Evolutionary conservation across 2,113 vertebrate genomes (phyloP).

Genomic region (Diadophis punctatus): DNA sequence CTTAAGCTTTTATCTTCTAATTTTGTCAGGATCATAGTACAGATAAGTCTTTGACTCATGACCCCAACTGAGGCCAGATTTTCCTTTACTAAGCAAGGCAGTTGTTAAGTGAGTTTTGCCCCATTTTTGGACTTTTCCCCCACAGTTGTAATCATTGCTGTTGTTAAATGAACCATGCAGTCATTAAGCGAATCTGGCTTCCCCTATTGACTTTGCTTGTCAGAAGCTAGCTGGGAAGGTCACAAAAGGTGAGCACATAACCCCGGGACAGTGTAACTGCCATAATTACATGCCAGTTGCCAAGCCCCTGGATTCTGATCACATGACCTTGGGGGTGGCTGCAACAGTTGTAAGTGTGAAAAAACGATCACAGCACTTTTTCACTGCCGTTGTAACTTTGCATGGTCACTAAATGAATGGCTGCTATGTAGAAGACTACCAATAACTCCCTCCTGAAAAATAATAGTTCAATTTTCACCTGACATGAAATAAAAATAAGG

Average conservation of each 20-base stretch:
- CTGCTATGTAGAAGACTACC: background rate
- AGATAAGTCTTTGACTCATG: background rate
- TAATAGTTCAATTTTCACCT: constrained; percentile 50
- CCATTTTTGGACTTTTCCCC: too few species aligned
- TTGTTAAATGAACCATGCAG: background rate
- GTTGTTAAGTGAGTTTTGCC: background rate
- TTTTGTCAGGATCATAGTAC: background rate
- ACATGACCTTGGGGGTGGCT: background rate
- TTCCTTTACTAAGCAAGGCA: background rate
- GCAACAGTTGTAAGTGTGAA: background rate
- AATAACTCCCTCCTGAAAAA: constrained; percentile 39
- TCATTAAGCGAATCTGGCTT: background rate
- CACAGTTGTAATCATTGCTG: too few species aligned
- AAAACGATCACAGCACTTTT: background rate
- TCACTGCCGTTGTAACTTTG: background rate
- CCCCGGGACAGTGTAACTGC: background rate
- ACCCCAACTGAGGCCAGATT: background rate
- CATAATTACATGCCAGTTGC: background rate
- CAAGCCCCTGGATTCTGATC: background rate
- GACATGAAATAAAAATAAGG: constrained; percentile 23
- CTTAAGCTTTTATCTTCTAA: background rate
- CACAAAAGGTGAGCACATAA: background rate
- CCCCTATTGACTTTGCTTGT: background rate
- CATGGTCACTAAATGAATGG: too few species aligned
- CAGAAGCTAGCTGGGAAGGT: background rate